Base-by-base conservation (phyloP, 2,113 vertebrate genomes). In the Rhodinocichla rosea region DNA sequence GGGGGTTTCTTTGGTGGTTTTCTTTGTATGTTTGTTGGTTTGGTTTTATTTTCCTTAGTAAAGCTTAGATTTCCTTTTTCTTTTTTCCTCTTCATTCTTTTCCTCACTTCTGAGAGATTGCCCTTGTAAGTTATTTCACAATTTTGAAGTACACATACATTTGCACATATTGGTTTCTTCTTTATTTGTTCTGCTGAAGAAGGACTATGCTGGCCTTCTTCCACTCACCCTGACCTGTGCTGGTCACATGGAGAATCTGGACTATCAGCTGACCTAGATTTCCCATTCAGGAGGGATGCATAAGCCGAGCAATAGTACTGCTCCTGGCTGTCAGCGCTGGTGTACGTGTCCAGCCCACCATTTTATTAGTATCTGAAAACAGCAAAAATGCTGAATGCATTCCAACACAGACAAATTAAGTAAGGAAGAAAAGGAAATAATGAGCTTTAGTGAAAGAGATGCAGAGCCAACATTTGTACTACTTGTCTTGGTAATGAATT, bases 1-100 rank as follows among this genome's bases (percentile, higher is more conserved):
- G 10, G 7, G 3, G 3, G 0, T 0, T 49, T 40, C 55, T 63
- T 88, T 37, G 4, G 19, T 39, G 45, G 11, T 32, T 42, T 70
- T 27, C 3, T 74, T 82, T 13, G 4, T 32, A 56, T 8, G 26
- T 35, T 64, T 10, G 32, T 35, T 56, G 6, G 11, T 37, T 73
- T 88, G 4, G 3, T 35, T 59, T 74, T 52, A 11, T 53, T 56
- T 39, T 3, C 40, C 33, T 59, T 65, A n/a, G 11, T 52, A 73
- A 80, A 83, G 12, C 15, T 67, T 37, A 56, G 11, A 21, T 33
- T 49, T 55, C 11, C 11, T 30, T 71, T 63, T 67, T 26, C 17
- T 39, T 22, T 32, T 65, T 67, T 55, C 5, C 6, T 64, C 26
- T 40, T 63, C 16, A 50, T 83, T 35, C 23, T 16, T 22, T 63